Evolutionary conservation across 1,140 invertebrate genomes (phyloP).

Genomic region (Polypedilum pembai): DNA sequence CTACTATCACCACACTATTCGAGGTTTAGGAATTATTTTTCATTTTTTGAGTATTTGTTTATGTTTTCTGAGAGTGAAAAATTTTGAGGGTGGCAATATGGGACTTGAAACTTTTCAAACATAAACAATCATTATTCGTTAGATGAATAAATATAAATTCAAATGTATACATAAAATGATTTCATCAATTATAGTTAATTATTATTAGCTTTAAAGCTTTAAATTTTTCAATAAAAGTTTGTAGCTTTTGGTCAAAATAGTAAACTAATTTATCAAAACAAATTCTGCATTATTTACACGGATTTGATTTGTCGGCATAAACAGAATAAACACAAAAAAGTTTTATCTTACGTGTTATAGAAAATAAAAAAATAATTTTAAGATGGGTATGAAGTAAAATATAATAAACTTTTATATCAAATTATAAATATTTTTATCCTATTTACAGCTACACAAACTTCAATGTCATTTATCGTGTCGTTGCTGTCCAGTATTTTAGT

Average conservation of each 20-base stretch:
- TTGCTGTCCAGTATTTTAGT: constrained; percentile 25
- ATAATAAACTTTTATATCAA: neutral
- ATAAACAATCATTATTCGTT: too few species aligned
- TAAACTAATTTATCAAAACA: too few species aligned
- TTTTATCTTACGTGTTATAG: neutral
- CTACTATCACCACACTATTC: neutral
- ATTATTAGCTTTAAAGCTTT: too few species aligned
- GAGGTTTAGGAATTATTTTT: neutral
- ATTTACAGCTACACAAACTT: constrained; percentile 28
- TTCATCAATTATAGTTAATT: too few species aligned
- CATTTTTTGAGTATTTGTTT: neutral
- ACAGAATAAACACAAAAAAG: neutral
- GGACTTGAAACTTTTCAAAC: too few species aligned
- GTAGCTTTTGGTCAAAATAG: too few species aligned
- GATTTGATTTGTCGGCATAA: neutral
- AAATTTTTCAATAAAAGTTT: too few species aligned
- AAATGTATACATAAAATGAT: too few species aligned
- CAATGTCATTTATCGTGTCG: constrained; percentile 26
- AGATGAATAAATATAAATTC: too few species aligned
- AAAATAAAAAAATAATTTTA: neutral
- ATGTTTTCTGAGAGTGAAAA: neutral
- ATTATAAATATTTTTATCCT: neutral
- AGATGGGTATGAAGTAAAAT: neutral
- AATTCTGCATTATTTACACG: too few species aligned
- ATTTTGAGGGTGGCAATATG: neutral